These are phyloP conservation scores for Phymanthus crucifer DNA, from an alignment of 92 coral and sea anemone species.

Conservation along the genomic window DNA sequence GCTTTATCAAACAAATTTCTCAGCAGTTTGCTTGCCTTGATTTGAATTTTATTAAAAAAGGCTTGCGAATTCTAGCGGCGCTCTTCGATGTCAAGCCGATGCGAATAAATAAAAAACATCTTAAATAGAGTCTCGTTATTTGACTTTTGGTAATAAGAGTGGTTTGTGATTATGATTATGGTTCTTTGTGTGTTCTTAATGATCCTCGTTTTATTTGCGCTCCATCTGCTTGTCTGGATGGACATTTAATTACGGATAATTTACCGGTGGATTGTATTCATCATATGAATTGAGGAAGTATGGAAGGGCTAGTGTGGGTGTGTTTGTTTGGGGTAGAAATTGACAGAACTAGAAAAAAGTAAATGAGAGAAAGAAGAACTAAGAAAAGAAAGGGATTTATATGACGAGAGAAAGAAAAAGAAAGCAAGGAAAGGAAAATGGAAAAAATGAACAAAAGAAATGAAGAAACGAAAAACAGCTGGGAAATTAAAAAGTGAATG, in stretches of 20 bases:
- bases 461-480: background rate
- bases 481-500: no score
- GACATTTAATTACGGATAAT: no score
- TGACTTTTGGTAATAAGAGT: background rate
- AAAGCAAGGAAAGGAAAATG: background rate
- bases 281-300: no score
- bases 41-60: conserved; percentile 3
- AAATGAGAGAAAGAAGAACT: background rate
- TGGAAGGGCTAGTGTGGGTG: no score
- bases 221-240: no score
- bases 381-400: background rate
- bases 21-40: background rate
- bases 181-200: background rate
- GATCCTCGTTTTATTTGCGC: background rate
- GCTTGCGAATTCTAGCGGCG: background rate
- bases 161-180: background rate
- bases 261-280: no score
- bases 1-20: background rate
- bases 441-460: background rate
- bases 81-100: background rate
- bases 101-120: background rate
- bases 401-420: background rate
- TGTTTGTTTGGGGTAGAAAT: no score
- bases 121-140: background rate
- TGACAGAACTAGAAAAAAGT: no score